phyloP scores from a whole-genome alignment of 2,888 invertebrate genomes.

The Epirrhoe tristata region DNA sequence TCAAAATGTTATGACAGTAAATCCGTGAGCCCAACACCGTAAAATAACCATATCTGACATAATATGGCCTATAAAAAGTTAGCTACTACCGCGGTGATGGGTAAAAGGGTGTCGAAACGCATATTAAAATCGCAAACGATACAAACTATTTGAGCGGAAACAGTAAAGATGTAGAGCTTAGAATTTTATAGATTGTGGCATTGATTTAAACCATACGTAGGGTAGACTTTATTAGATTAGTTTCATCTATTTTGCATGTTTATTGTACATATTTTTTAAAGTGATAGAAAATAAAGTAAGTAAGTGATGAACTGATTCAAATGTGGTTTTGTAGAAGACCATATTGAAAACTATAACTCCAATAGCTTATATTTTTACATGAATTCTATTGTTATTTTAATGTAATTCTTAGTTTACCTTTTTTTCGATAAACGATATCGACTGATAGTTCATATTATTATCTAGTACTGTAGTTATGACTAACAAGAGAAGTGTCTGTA shows the following conservation, averaged over 20 bases:
- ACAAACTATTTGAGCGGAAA: conserved; percentile 81
- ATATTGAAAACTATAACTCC: no score
- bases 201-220: conserved; percentile 12
- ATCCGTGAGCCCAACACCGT: conserved; percentile 72
- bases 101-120: conserved; percentile 78
- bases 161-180: conserved; percentile 72
- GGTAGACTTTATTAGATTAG: background rate
- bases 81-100: conserved; percentile 69
- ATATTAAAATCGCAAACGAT: conserved; percentile 80
- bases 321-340: no score
- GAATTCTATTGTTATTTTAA: no score
- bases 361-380: no score
- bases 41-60: conserved; percentile 83
- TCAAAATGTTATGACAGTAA: conserved; percentile 82
- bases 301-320: no score
- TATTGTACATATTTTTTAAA: no score
- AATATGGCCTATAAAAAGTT: conserved; percentile 80
- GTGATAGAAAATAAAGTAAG: no score
- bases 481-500: background rate
- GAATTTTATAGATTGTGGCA: conserved; percentile 38
- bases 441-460: no score
- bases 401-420: no score
- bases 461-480: no score
- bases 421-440: no score
- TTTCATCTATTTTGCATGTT: background rate